phyloP scores from a whole-genome alignment of 2,113 vertebrate species.

The Dolichotis patagonum region DNA sequence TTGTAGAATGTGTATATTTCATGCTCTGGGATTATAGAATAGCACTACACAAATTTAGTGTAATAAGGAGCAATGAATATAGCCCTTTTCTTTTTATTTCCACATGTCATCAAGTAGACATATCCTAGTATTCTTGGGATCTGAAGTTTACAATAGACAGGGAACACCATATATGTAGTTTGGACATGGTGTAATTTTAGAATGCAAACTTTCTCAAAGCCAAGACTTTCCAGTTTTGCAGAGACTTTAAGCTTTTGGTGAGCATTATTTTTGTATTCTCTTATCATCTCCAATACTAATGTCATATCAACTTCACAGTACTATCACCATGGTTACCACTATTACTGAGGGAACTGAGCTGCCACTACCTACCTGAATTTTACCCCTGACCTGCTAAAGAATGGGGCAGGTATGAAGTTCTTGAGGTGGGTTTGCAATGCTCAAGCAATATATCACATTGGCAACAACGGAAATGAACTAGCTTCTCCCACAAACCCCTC shows the following conservation, averaged over 20 bases:
- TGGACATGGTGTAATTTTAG: not conserved
- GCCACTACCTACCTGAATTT: not conserved
- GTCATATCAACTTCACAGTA: not conserved
- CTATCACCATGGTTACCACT: conserved; percentile 16
- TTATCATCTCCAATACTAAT: not conserved
- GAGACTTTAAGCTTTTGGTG: not conserved
- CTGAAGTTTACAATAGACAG: not conserved
- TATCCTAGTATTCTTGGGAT: not conserved
- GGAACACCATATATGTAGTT: not conserved
- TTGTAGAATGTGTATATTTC: conserved; percentile 10
- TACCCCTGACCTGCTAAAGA: not conserved
- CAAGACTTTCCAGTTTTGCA: not conserved
- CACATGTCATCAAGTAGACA: not conserved
- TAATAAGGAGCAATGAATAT: conserved; percentile 38
- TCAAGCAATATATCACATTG: not conserved
- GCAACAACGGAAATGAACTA: not conserved
- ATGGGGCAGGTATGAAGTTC: not conserved
- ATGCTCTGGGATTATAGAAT: not conserved
- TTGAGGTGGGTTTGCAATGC: not conserved
- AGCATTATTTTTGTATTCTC: conserved; percentile 26
- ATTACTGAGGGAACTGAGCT: not conserved
- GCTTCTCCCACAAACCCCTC: not conserved
- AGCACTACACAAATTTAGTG: conserved; percentile 21
- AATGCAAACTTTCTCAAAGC: conserved; percentile 10
- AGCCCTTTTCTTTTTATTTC: not conserved